A percentile compares a stretch with the other conserved stretches of the same genome.
Conservation (phyloP, 2,113 vertebrate genomes). For the Oplegnathus fasciatus region DNA sequence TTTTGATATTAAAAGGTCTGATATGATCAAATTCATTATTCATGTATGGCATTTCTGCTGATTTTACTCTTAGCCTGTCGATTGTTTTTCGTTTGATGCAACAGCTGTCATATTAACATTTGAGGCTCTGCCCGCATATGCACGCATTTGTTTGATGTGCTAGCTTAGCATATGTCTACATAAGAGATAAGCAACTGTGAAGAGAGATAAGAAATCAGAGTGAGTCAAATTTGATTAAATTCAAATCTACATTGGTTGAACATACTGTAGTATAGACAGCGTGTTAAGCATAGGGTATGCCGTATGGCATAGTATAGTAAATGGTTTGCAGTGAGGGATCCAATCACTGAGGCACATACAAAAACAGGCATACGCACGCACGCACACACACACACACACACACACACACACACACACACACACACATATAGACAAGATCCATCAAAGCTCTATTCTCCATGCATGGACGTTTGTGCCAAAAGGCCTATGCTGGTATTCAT, state of each 20-base stretch:
- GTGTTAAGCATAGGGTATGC: no score
- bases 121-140: conserved; percentile 15
- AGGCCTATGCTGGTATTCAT: conserved; percentile 66
- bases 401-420: background rate
- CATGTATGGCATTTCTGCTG: conserved; percentile 21
- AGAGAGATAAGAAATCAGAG: background rate
- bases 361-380: background rate
- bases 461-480: conserved; percentile 56
- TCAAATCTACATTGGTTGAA: background rate
- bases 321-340: background rate
- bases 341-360: background rate
- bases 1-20: conserved; percentile 8
- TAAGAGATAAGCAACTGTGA: background rate
- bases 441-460: conserved; percentile 59
- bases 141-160: conserved; percentile 2
- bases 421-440: background rate
- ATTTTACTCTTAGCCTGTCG: conserved; percentile 3
- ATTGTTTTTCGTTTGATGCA: conserved; percentile 10
- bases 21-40: conserved; percentile 43
- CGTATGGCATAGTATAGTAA: background rate
- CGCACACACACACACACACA: background rate
- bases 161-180: background rate
- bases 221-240: background rate
- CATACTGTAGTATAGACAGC: background rate
- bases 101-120: conserved; percentile 28